Base-by-base conservation (phyloP, 2,797 vertebrate species). In the Lacerta agilis region DNA sequence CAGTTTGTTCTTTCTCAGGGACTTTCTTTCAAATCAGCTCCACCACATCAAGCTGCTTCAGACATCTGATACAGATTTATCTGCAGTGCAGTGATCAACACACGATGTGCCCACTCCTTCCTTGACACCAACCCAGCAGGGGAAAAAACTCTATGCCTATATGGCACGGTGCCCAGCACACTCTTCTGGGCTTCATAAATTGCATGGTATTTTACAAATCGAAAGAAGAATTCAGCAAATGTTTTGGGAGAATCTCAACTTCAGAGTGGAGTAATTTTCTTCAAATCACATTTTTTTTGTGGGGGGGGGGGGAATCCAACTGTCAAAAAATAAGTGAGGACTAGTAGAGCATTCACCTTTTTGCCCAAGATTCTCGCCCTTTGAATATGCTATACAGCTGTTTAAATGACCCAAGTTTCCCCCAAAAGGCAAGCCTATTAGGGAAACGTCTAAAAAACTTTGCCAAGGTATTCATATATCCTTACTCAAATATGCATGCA, bases 151-250 rank as follows among this genome's bases (percentile, higher is more conserved):
- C 29, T 15, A 13, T 69, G 67, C 3, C 27, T 55, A 8, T 0
- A 20, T 92, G 93, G 93, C 93, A 90, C 0, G 0, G 1, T 18
- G 92, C 91, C 94, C 90, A 87, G 2, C 0, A 88, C 86, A 87
- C 0, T 0, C 81, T 86, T 94, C 79, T 43, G 89, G 15, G 87
- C 83, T 88, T 93, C 86, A 80, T 85, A 80, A 86, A 17, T 49
- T 75, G 83, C 79, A 64, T 88, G 91, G 73, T 23, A 5, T 89
- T 92, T 94, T 84, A 79, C 85, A 91, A 93, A 88, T 2, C 17
- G 13, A 85, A 83, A 75, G 55, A 73, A 7, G 75, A 38, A 93
- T 73, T 55, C 49, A 55, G 13, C 86, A 49, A 85, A 75, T 8
- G 67, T 88, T 92, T 91, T 27, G 58, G 49, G 2, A 91, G 64